Evolutionary conservation across 1,140 invertebrate genomes (phyloP).

Genomic region (Lepidurus apus): DNA sequence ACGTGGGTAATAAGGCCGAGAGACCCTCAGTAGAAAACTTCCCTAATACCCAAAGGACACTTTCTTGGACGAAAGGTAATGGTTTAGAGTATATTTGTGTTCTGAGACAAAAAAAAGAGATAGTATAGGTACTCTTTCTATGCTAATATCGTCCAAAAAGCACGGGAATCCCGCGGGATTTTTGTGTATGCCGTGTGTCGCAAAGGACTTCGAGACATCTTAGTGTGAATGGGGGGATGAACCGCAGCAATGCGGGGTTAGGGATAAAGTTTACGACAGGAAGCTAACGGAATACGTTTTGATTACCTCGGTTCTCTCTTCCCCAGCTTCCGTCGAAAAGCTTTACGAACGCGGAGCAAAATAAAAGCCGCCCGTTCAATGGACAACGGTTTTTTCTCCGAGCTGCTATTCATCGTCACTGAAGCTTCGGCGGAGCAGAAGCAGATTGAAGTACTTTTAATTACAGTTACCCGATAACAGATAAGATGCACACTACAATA

Average conservation of each 20-base stretch:
- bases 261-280: neutral
- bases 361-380: constrained; percentile 82
- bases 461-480: neutral
- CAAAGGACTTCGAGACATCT: neutral
- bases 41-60: neutral
- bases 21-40: neutral
- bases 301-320: constrained; percentile 26
- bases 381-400: constrained; percentile 49
- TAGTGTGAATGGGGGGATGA: neutral
- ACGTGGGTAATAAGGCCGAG: neutral
- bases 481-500: neutral
- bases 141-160: neutral
- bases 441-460: neutral
- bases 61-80: neutral
- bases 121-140: neutral
- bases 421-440: neutral
- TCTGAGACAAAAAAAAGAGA: neutral
- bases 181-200: neutral
- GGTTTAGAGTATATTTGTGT: neutral
- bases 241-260: neutral
- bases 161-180: neutral
- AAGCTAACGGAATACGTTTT: constrained; percentile 8
- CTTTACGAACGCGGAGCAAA: constrained; percentile 74
- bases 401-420: constrained; percentile 23
- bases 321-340: constrained; percentile 71